phyloP scores from a whole-genome alignment of 2,113 vertebrate genomes.

The Grammomys dolichurus region DNA sequence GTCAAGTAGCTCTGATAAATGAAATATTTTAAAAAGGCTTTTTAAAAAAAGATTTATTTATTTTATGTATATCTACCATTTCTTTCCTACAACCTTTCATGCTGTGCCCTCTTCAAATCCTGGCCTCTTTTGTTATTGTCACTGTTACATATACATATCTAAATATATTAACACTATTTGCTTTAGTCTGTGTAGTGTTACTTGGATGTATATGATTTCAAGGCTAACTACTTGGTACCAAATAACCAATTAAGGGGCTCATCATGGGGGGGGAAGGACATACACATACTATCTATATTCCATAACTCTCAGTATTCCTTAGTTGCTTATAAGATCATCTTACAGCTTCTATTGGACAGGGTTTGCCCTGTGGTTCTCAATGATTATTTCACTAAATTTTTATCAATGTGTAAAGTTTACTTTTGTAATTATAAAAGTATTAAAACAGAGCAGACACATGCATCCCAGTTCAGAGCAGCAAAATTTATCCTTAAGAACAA shows the following conservation, averaged over 20 bases:
- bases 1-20: not conserved
- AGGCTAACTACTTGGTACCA: not conserved
- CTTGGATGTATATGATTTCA: not conserved
- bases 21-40: not conserved
- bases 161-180: not conserved
- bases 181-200: not conserved
- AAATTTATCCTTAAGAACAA: slow-evolving; percentile 19
- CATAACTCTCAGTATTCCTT: not conserved
- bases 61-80: not conserved
- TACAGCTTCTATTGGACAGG: not conserved
- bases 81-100: not conserved
- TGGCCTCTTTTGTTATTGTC: not conserved
- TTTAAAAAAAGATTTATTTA: too few species aligned
- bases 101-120: not conserved
- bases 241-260: not conserved
- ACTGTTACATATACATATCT: not conserved
- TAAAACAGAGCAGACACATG: slow-evolving; percentile 1
- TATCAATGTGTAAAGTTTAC: slow-evolving; percentile 7
- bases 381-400: slow-evolving; percentile 35
- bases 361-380: not conserved
- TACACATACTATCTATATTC: not conserved
- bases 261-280: not conserved
- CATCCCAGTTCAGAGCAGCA: not conserved
- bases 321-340: slow-evolving; percentile 16
- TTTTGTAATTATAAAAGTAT: slow-evolving; percentile 24